A percentile compares a stretch with the other conserved stretches of the same genome.
Conservation (phyloP, 2,888 invertebrate genomes). For the Pterobdella sp. region DNA sequence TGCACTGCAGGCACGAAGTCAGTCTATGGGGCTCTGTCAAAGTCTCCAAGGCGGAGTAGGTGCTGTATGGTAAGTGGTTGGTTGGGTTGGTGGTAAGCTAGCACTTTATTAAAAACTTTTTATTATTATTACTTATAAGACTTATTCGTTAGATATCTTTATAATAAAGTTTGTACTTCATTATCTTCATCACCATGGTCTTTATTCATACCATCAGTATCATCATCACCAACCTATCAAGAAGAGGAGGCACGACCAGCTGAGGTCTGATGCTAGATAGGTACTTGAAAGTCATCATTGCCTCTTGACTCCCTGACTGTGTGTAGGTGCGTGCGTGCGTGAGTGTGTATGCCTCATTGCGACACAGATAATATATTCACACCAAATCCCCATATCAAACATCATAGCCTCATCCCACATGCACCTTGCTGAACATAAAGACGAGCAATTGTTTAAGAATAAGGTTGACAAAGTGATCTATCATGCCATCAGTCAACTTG, state of each 20-base stretch:
- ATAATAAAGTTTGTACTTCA: background rate
- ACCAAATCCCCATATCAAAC: too few species aligned
- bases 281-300: constrained; percentile 64
- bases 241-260: constrained; percentile 69
- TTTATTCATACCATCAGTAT: background rate
- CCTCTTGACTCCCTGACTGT: constrained; percentile 58
- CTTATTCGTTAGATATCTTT: background rate
- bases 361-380: too few species aligned
- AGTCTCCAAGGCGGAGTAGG: constrained; percentile 72
- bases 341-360: too few species aligned
- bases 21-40: constrained; percentile 74
- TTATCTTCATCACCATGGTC: background rate
- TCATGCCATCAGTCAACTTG: background rate
- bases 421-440: background rate
- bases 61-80: constrained; percentile 43
- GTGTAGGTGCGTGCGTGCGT: too few species aligned
- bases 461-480: background rate
- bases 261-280: constrained; percentile 72
- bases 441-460: background rate
- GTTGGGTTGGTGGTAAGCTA: too few species aligned
- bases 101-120: too few species aligned
- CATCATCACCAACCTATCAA: constrained; percentile 60
- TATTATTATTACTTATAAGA: too few species aligned
- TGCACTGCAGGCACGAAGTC: constrained; percentile 52
- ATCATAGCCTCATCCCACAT: too few species aligned